phyloP scores from a whole-genome alignment of 2,888 invertebrate species.

The Gymnocheta viridis region DNA sequence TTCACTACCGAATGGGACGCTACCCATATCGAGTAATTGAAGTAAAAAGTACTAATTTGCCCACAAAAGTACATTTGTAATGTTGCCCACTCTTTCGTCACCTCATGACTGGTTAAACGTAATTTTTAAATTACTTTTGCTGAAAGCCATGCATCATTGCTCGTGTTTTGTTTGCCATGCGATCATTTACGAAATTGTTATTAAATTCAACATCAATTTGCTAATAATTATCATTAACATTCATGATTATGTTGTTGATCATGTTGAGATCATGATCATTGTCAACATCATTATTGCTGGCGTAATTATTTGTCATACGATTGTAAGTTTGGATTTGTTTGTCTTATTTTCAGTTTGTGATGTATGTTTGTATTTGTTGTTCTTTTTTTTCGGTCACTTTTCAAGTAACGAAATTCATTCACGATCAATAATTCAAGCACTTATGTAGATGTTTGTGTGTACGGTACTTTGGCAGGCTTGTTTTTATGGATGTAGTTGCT shows the following conservation, averaged over 20 bases:
- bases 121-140: slow-evolving; percentile 44
- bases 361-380: too few species aligned
- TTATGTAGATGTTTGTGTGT: neutral
- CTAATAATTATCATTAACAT: slow-evolving; percentile 34
- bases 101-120: slow-evolving; percentile 37
- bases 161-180: slow-evolving; percentile 36
- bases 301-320: slow-evolving; percentile 54
- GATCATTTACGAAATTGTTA: slow-evolving; percentile 47
- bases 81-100: neutral
- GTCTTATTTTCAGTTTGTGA: slow-evolving; percentile 9
- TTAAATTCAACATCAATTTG: slow-evolving; percentile 52
- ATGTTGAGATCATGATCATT: slow-evolving; percentile 43
- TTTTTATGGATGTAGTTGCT: neutral
- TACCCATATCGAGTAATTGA: too few species aligned
- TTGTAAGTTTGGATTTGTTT: neutral
- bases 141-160: slow-evolving; percentile 61
- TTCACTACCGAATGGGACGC: too few species aligned
- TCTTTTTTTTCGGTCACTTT: slow-evolving; percentile 24
- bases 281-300: slow-evolving; percentile 39
- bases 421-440: slow-evolving; percentile 48
- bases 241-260: slow-evolving; percentile 37
- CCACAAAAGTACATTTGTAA: neutral
- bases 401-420: slow-evolving; percentile 56
- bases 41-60: too few species aligned
- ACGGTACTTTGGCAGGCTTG: neutral